Percentiles rank a stretch among this genome's conserved stretches.
Evolutionary conservation across 2,888 invertebrate genomes (phyloP).

Genomic region (Gonocerus acuteangulatus): DNA sequence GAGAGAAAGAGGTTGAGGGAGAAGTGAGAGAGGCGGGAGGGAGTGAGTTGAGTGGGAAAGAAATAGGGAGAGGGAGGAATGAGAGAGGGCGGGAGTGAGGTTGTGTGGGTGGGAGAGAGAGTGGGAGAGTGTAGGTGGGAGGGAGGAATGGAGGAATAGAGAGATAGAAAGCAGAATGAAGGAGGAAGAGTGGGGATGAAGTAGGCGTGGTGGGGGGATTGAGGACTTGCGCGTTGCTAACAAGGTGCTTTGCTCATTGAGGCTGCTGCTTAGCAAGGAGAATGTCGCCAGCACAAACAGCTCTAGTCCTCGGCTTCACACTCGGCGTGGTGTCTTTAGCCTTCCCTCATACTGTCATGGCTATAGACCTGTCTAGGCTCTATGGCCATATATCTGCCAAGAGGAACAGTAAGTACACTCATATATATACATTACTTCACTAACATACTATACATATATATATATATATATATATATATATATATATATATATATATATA

Average conservation of each 20-base stretch:
- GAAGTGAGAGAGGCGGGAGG: too few species aligned
- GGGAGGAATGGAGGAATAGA: background rate
- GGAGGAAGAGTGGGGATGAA: background rate
- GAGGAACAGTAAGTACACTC: slow-evolving; percentile 55
- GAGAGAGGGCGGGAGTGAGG: too few species aligned
- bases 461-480: too few species aligned
- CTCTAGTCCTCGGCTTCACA: slow-evolving; percentile 41
- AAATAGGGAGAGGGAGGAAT: too few species aligned
- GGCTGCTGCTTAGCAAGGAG: background rate
- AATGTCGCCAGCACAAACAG: slow-evolving; percentile 32
- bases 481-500: too few species aligned
- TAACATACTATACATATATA: too few species aligned
- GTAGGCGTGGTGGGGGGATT: slow-evolving; percentile 11
- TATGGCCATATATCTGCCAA: slow-evolving; percentile 69
- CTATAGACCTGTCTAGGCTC: slow-evolving; percentile 71
- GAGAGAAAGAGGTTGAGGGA: too few species aligned
- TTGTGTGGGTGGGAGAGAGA: background rate
- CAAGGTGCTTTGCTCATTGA: background rate
- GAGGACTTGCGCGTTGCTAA: background rate
- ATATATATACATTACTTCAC: background rate
- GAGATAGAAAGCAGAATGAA: background rate
- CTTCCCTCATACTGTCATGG: slow-evolving; percentile 58
- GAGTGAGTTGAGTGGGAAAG: too few species aligned
- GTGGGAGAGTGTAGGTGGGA: background rate
- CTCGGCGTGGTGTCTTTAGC: slow-evolving; percentile 49